Base-by-base conservation (phyloP, 2,888 invertebrate genomes). In the Pyrrhosoma nymphula region DNA sequence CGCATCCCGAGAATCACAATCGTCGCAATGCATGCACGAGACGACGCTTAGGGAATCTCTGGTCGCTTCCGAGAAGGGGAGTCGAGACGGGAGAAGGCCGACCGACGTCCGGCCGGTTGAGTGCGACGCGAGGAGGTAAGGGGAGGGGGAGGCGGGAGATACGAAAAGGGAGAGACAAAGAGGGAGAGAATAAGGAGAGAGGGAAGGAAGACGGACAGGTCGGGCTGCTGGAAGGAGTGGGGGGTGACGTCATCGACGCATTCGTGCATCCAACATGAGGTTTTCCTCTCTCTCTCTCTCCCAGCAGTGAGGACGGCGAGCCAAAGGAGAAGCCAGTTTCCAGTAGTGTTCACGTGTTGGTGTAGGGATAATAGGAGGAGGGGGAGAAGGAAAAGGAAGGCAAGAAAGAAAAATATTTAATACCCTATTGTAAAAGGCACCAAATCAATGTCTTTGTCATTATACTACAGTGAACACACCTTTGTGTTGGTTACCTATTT, bases 181-280 rank as follows among this genome's bases (percentile, higher is more conserved):
- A 82, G 75, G 30, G 30, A 30, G 30, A 82, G 75, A 82, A 82
- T 16, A 26, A 35, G 82, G 35, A 82, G 26, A 35, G 35, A 82
- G 82, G 14, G 35, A 35, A n/a, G 35, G 18, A 82, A n/a, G 26
- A 14, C 6, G 16, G 82, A 82, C 30, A 82, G 82, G 82, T 16
- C 35, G 82, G 35, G 35, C 35, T n/a, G 26, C 16, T 2, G 47
- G 26, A n/a, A 39, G 89, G 56, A 89, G 55, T n/a, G 35, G 89
- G 89, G 93, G n/a, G 93, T 93, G 93, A 93, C 93, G 93, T 93
- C 93, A 93, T 47, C 93, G 93, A 63, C 47, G n/a, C 18, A 75
- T 75, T 69, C 69, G 93, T 47, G 63, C 93, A 39, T 82, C 82
- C 82, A 35, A 30, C 30, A 35, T 1, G 35, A 14, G 30, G 10